Evolutionary conservation across 2,797 vertebrate genomes (phyloP), one percentile per base, ranked within the genome.

Genomic region (Rhinella marina): DNA sequence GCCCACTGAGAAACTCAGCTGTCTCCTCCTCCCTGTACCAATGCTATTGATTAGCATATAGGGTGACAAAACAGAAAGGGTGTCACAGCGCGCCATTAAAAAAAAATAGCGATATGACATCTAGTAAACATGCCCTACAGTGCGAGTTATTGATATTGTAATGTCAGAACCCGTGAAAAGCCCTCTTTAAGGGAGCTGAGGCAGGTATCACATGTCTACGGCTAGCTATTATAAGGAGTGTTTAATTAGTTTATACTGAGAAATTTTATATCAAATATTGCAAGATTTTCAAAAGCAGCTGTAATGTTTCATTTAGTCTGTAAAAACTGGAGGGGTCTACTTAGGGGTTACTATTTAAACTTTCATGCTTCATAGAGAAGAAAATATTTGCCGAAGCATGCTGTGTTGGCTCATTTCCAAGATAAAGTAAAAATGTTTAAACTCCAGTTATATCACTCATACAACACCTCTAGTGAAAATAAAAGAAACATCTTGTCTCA

Each of bases 391-490:
- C 14, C 10, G 78, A 87, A 57, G 27, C 70, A 54, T 66, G 11
- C 50, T 82, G 70, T 64, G 29, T 66, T 87, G 80, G 61, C 41
- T 27, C 6, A 25, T 87, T 76, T 81, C 86, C 79, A 82, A 61
- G 52, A 70, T 75, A 66, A 82, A 64, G 68, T 59, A 64, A 73
- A 73, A 77, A 61, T 76, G 79, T 87, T 29, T 52, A 82, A 56
- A n/a, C 77, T 72, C 68, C 82, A 54, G 48, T 56, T 56, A 72
- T 13, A 19, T 66, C 70, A 82, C 70, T 82, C 79, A 82, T 11
- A 77, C 48, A 82, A 54, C 68, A 87, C 79, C 57, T 82, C 81
- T 82, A 62, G 56, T 64, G 64, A 48, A 81, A 68, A 86, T 78
- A 41, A 80, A 70, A 86, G 52, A 29, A n/a, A 86, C 29, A 70